Evolutionary conservation across 2,797 vertebrate species (phyloP).

Genomic region (Scleropages formosus): DNA sequence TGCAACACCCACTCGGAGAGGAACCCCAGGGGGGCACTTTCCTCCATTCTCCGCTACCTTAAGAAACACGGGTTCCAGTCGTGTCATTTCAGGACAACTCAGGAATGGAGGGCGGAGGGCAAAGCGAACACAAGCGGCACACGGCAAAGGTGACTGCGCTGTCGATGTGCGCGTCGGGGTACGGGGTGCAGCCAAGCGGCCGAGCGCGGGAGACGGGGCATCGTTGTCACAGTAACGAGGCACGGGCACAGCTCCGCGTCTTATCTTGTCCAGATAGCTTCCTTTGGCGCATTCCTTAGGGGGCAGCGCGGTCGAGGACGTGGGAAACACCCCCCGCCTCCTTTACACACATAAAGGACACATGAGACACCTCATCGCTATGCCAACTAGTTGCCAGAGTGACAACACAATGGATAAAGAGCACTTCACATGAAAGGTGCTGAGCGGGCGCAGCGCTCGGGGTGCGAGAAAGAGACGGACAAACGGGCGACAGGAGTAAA

Average conservation of each 20-base stretch:
- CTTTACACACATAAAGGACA: slow-evolving; percentile 46
- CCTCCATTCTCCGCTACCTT: too few species aligned
- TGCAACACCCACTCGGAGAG: too few species aligned
- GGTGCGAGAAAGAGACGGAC: too few species aligned
- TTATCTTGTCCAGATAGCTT: slow-evolving; percentile 56
- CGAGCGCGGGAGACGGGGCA: slow-evolving; percentile 27
- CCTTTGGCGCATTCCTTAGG: slow-evolving; percentile 49
- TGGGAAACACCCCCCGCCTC: background rate
- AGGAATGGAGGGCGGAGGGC: background rate
- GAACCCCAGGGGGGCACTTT: too few species aligned
- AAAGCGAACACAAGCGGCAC: background rate
- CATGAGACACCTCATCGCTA: slow-evolving; percentile 40
- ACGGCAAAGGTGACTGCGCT: background rate
- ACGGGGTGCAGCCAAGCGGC: slow-evolving; percentile 32
- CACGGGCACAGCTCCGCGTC: slow-evolving; percentile 59
- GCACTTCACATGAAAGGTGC: slow-evolving; percentile 31
- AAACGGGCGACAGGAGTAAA: too few species aligned
- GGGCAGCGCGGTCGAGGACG: slow-evolving; percentile 22
- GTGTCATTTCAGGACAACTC: too few species aligned
- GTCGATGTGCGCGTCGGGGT: too few species aligned
- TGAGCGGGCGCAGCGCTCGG: too few species aligned
- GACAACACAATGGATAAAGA: slow-evolving; percentile 27
- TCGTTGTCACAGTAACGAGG: slow-evolving; percentile 65
- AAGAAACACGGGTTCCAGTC: too few species aligned
- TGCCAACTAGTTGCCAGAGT: slow-evolving; percentile 45